Percentiles rank a stretch among this genome's conserved stretches.
Conservation (phyloP, 2,888 invertebrate species). For the Apamea sordens region DNA sequence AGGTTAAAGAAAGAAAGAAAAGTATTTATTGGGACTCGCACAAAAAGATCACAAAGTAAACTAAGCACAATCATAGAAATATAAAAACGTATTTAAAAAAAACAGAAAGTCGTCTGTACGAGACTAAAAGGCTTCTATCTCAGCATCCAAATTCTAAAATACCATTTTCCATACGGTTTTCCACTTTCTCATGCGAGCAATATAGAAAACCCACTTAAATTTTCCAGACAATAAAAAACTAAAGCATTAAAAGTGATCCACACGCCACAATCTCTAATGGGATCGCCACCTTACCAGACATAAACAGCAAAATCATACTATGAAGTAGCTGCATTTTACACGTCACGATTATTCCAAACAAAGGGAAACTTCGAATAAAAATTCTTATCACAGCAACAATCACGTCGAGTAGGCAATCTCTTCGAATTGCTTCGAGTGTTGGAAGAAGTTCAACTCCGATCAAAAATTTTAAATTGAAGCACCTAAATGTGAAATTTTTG, state of each 20-base stretch:
- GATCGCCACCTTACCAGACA: conserved; percentile 56
- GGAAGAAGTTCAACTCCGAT: conserved; percentile 56
- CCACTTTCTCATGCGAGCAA: conserved; percentile 22
- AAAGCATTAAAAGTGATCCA: conserved; percentile 47
- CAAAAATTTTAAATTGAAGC: conserved; percentile 57
- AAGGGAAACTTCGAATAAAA: conserved; percentile 73
- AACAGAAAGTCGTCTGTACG: not conserved
- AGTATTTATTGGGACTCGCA: too few relatives aligned
- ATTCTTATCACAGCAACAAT: conserved; percentile 76
- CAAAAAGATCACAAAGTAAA: too few relatives aligned
- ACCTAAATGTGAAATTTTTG: conserved; percentile 50
- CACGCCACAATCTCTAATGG: conserved; percentile 27
- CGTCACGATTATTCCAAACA: conserved; percentile 72
- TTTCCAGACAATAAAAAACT: conserved; percentile 47
- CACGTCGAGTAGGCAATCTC: conserved; percentile 65
- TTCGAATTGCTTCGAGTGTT: conserved; percentile 34
- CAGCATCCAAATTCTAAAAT: not conserved
- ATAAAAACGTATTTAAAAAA: not conserved
- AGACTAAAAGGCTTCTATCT: not conserved
- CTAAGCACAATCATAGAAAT: too few relatives aligned
- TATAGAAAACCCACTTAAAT: conserved; percentile 13
- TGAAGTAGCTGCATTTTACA: conserved; percentile 77
- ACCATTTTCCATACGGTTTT: not conserved
- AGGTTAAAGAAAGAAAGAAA: too few relatives aligned
- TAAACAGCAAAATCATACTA: conserved; percentile 74